Percentiles rank a stretch among this genome's conserved stretches.
Evolutionary conservation across 2,888 invertebrate genomes (phyloP).

Genomic region (Epirrhoe alternata): DNA sequence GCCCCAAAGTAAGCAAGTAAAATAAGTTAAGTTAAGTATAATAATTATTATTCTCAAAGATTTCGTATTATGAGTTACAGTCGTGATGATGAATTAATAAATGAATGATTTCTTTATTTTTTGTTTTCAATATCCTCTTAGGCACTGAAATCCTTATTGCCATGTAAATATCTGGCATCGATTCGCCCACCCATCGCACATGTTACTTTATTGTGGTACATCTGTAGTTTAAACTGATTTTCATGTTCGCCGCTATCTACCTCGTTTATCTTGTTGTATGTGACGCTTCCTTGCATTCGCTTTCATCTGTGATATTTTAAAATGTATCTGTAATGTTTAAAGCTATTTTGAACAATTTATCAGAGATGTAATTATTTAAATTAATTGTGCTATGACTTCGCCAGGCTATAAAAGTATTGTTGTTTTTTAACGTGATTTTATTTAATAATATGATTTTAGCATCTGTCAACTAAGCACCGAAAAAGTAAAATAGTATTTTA

Average conservation of each 20-base stretch:
- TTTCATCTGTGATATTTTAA: slow-evolving; percentile 33
- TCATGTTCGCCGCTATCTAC: slow-evolving; percentile 32
- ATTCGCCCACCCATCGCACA: neutral
- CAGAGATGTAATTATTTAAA: slow-evolving; percentile 14
- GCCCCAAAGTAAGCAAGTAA: too few relatives aligned
- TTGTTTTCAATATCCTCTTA: too few relatives aligned
- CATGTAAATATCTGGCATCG: neutral
- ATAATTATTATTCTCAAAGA: too few relatives aligned
- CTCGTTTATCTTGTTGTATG: slow-evolving; percentile 37
- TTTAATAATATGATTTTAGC: neutral
- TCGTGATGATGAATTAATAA: too few relatives aligned
- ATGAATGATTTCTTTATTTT: too few relatives aligned
- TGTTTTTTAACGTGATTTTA: neutral
- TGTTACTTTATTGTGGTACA: slow-evolving; percentile 13
- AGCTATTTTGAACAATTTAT: slow-evolving; percentile 17
- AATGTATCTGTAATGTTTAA: slow-evolving; percentile 23
- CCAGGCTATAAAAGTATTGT: neutral
- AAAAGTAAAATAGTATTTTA: too few relatives aligned
- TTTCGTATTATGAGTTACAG: too few relatives aligned
- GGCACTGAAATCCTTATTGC: too few relatives aligned
- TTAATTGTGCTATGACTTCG: slow-evolving; percentile 15
- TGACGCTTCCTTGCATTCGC: slow-evolving; percentile 26
- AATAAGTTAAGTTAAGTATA: too few relatives aligned
- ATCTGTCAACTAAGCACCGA: too few relatives aligned
- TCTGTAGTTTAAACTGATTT: slow-evolving; percentile 35